Percentiles rank a stretch among this genome's conserved stretches.
phyloP scores from a whole-genome alignment of 2,113 vertebrate genomes.

The Nematolebias whitei region DNA sequence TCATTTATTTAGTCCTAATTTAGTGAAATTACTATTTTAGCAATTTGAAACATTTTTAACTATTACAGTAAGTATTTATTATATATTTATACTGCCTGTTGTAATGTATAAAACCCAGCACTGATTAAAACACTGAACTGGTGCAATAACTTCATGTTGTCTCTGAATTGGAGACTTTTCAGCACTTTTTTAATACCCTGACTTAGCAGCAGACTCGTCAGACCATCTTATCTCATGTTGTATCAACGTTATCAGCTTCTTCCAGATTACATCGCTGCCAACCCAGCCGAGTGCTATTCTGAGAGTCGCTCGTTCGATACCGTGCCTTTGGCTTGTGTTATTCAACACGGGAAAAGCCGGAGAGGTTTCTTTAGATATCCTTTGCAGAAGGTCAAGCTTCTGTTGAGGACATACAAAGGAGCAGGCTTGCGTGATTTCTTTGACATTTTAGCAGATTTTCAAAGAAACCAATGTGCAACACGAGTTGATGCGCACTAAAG shows the following conservation, averaged over 20 bases:
- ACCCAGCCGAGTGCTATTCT: constrained; percentile 10
- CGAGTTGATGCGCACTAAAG: neutral
- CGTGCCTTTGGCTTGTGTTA: constrained; percentile 32
- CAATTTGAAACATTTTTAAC: no score
- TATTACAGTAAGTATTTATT: neutral
- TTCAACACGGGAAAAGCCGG: constrained; percentile 23
- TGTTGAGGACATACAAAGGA: constrained; percentile 16
- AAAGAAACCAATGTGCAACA: neutral
- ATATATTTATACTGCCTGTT: neutral
- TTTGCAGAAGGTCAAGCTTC: constrained; percentile 39
- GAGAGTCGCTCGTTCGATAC: constrained; percentile 23
- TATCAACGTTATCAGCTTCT: constrained; percentile 34
- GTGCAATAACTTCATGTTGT: neutral
- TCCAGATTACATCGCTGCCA: neutral
- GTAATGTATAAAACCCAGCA: neutral
- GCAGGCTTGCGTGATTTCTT: constrained; percentile 27
- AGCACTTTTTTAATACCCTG: neutral
- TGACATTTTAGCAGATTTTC: constrained; percentile 49
- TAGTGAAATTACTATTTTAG: no score
- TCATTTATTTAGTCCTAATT: no score
- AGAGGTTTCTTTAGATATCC: constrained; percentile 19
- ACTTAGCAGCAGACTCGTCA: constrained; percentile 8
- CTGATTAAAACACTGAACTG: constrained; percentile 2
- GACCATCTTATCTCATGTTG: constrained; percentile 44
- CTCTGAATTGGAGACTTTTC: constrained; percentile 16